phyloP scores from a whole-genome alignment of 2,888 invertebrate genomes.

The Dyspetes luteomarginatus region DNA sequence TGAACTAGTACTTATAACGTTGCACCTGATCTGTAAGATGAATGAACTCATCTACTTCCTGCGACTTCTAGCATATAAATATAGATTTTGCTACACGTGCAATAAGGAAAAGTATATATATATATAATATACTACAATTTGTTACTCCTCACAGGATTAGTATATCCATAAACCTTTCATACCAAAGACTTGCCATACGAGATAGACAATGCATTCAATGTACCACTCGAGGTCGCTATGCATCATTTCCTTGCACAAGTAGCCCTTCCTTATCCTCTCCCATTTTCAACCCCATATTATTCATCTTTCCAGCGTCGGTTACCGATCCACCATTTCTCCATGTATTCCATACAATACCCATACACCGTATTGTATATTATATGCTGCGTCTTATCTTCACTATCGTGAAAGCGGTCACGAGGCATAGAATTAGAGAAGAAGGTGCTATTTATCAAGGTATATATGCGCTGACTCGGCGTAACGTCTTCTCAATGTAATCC shows the following conservation, averaged over 20 bases:
- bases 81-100: neutral
- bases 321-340: conserved; percentile 24
- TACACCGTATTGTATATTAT: neutral
- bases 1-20: neutral
- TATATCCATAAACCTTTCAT: conserved; percentile 40
- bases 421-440: conserved; percentile 69
- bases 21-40: neutral
- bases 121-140: conserved; percentile 30
- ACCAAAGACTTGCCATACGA: conserved; percentile 29
- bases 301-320: conserved; percentile 42
- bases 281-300: conserved; percentile 25
- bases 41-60: neutral
- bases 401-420: conserved; percentile 54
- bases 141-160: conserved; percentile 31
- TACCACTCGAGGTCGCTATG: conserved; percentile 37
- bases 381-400: conserved; percentile 8
- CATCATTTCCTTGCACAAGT: conserved; percentile 34
- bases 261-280: conserved; percentile 25
- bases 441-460: conserved; percentile 74
- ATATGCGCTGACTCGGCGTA: conserved; percentile 65
- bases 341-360: neutral
- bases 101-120: neutral
- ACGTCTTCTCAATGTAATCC: conserved; percentile 71
- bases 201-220: conserved; percentile 50
- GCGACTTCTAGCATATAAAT: neutral